Conservation (phyloP, 2,113 vertebrate genomes). For the Xerus inauris region DNA sequence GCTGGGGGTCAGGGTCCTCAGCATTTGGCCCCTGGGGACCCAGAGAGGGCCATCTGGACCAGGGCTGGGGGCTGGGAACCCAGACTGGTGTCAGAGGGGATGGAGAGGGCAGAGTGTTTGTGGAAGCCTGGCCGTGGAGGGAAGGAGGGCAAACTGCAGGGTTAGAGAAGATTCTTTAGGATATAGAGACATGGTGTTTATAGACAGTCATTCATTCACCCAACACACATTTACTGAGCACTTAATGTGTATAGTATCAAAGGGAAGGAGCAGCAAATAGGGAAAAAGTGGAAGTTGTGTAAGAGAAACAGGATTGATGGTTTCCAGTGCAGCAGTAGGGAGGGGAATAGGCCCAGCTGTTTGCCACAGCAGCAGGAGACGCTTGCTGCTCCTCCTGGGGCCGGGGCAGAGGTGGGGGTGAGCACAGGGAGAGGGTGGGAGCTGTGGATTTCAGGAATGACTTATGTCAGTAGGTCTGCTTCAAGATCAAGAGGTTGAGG, state of each 20-base stretch:
- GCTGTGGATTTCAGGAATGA: neutral
- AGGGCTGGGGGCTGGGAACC: neutral
- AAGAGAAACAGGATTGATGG: neutral
- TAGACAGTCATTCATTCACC: neutral
- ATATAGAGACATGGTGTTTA: neutral
- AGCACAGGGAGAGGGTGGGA: accelerated
- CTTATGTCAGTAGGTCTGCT: neutral
- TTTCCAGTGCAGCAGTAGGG: neutral
- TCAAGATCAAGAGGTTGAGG: neutral
- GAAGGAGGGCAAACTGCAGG: neutral
- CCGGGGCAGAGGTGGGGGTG: neutral
- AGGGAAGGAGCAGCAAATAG: neutral
- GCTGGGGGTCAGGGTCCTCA: neutral
- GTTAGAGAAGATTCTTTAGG: neutral
- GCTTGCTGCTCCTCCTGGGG: neutral
- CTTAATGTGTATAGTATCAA: neutral
- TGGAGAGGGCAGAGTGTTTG: neutral
- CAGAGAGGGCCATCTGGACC: neutral
- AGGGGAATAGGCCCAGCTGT: neutral
- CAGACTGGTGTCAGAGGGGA: neutral
- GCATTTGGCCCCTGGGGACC: neutral
- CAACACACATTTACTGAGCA: neutral
- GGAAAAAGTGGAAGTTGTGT: neutral
- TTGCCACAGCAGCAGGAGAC: neutral
- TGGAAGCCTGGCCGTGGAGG: neutral